A percentile compares a stretch with the other conserved stretches of the same genome.
These are phyloP conservation scores for Astropecten irregularis DNA, from an alignment of 53 echinoderm and acorn worm species.

Conservation along the genomic window DNA sequence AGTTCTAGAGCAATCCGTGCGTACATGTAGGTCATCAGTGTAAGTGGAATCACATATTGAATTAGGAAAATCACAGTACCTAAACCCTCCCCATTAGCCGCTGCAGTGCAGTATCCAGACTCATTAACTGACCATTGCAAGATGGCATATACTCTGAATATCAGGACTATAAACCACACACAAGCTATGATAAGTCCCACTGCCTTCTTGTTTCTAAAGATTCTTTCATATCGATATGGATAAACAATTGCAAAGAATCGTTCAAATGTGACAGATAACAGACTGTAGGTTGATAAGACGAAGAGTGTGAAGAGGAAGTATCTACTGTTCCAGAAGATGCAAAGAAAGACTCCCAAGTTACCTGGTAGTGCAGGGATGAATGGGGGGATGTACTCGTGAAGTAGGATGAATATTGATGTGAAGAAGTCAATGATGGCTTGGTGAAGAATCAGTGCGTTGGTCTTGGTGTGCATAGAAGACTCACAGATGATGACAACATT, in stretches of 20 bases:
- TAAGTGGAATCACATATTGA: constrained; percentile 28
- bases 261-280: constrained; percentile 52
- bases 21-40: constrained; percentile 41
- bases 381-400: constrained; percentile 14
- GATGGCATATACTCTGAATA: constrained; percentile 24
- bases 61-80: constrained; percentile 30
- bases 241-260: constrained; percentile 56
- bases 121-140: constrained; percentile 26
- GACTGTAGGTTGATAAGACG: constrained; percentile 47
- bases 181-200: constrained; percentile 1
- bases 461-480: constrained; percentile 49
- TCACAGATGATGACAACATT: constrained; percentile 28
- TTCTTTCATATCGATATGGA: constrained; percentile 32
- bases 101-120: neutral
- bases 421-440: constrained; percentile 56
- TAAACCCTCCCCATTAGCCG: neutral
- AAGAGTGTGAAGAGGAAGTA: constrained; percentile 36
- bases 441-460: constrained; percentile 49
- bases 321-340: constrained; percentile 44
- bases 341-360: constrained; percentile 6
- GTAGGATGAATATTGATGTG: constrained; percentile 39
- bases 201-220: constrained; percentile 17
- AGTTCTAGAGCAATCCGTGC: constrained; percentile 13
- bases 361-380: constrained; percentile 19
- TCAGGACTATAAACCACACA: constrained; percentile 3